Evolutionary conservation across 1,140 invertebrate species (phyloP).

Genomic region (Drosophila pseudoananassae): DNA sequence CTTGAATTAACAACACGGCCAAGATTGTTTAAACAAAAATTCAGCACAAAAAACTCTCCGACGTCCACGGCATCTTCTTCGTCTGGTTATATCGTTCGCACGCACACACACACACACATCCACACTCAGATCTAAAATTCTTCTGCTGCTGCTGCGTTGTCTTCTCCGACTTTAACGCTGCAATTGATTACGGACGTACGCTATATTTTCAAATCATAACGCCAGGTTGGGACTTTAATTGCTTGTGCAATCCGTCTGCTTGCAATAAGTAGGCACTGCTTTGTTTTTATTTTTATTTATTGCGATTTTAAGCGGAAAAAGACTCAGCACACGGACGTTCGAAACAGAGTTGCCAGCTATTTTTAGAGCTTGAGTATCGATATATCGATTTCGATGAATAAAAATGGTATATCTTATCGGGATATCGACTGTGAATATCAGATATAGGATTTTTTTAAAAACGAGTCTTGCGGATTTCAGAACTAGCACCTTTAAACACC

Average conservation of each 20-base stretch:
- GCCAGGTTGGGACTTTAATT: slow-evolving; percentile 27
- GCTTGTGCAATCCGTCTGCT: slow-evolving; percentile 22
- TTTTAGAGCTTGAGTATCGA: too few relatives aligned
- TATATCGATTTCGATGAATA: too few relatives aligned
- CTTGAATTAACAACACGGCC: slow-evolving; percentile 73
- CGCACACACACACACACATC: slow-evolving; percentile 34
- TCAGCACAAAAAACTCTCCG: slow-evolving; percentile 42
- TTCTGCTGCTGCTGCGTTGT: slow-evolving; percentile 70
- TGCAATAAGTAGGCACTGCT: slow-evolving; percentile 49
- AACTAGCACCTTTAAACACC: too few relatives aligned
- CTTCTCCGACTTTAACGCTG: slow-evolving; percentile 28
- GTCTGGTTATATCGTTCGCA: slow-evolving; percentile 69
- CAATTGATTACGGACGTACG: slow-evolving; percentile 38
- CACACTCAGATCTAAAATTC: slow-evolving; percentile 67
- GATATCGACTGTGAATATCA: too few relatives aligned
- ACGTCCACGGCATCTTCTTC: slow-evolving; percentile 59
- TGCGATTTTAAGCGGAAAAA: slow-evolving; percentile 38
- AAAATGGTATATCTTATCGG: too few relatives aligned
- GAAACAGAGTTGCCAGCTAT: not conserved
- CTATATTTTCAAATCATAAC: slow-evolving; percentile 57
- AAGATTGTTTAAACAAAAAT: slow-evolving; percentile 78
- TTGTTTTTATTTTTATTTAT: slow-evolving; percentile 27
- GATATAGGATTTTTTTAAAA: too few relatives aligned
- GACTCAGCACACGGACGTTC: slow-evolving; percentile 18
- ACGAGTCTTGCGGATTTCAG: too few relatives aligned